Evolutionary conservation across 2,888 invertebrate genomes (phyloP).

Genomic region (Oscheius sp.): DNA sequence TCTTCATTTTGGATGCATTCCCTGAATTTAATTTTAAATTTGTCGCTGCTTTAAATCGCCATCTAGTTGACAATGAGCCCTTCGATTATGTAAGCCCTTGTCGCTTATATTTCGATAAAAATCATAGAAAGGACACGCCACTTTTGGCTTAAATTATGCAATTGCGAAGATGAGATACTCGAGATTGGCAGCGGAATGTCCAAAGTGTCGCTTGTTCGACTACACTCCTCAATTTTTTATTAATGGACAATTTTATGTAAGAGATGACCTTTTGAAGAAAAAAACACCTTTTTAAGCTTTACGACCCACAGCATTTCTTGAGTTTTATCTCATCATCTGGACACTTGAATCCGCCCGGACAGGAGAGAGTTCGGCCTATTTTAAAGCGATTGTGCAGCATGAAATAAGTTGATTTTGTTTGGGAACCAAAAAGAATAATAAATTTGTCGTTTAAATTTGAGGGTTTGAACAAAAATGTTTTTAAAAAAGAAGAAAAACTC

Average conservation of each 20-base stretch:
- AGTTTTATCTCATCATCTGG: background rate
- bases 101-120: too few species aligned
- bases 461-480: too few species aligned
- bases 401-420: too few species aligned
- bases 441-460: too few species aligned
- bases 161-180: background rate
- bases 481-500: too few species aligned
- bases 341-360: slow-evolving; percentile 1
- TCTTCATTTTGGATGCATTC: background rate
- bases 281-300: slow-evolving; percentile 1
- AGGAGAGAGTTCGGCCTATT: slow-evolving; percentile 8
- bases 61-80: too few species aligned
- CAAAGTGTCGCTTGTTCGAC: background rate
- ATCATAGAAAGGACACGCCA: too few species aligned
- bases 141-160: too few species aligned
- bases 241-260: background rate
- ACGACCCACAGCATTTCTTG: slow-evolving; percentile 1
- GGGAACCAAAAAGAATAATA: too few species aligned
- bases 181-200: background rate
- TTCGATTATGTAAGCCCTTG: too few species aligned
- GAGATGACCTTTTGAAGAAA: too few species aligned
- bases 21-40: background rate
- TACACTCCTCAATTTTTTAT: background rate
- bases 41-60: too few species aligned
- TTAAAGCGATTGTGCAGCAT: background rate